Evolutionary conservation across 2,888 invertebrate species (phyloP), one percentile per base, ranked within the genome.

Genomic region (Aporophyla lueneburgensis): DNA sequence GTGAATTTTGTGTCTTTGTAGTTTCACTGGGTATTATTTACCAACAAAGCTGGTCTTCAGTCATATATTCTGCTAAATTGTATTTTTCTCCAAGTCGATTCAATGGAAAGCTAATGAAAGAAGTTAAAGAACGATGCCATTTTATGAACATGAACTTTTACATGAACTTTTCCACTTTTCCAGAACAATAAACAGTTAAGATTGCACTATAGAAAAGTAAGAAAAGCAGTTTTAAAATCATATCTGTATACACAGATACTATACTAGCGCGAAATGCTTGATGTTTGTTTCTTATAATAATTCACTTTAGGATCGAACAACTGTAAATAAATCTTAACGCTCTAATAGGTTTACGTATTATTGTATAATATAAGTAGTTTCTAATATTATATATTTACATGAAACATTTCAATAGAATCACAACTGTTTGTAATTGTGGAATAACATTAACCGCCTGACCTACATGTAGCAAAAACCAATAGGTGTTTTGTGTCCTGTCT

Each of bases 1-100:
- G 84, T 77, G 86, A 86, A 86, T 78, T 76, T 74, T 72, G 72
- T 71, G 63, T 70, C 67, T 76, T 71, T 76, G 84, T 77, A 63
- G 62, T 86, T 59, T 81, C 81, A 49, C 59, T 53, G n/a, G 40
- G 54, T 72, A 68, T 65, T 74, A 73, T 73, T 82, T 71, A 68
- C 56, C 21, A 73, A 69, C 72, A 53, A 71, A 53, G 53, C 40
- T 53, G 68, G 40, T 67, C 14, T 12, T 51, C 14, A 62, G 56
- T 62, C 54, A 70, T 76, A 67, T 40, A 76, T 54, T 70, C 59
- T 73, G 62, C 62, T 62, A 51, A 53, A 61, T 33, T 59, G 58
- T 78, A 59, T 75, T 67, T 81, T 51, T 67, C n/a, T 62, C 51
- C n/a, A 53, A 61, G 46, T 53, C 40, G 21, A 27, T 71, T 68